These are phyloP conservation scores for Oeneis ivallda DNA, from an alignment of 2,888 invertebrate genomes.

Conservation along the genomic window DNA sequence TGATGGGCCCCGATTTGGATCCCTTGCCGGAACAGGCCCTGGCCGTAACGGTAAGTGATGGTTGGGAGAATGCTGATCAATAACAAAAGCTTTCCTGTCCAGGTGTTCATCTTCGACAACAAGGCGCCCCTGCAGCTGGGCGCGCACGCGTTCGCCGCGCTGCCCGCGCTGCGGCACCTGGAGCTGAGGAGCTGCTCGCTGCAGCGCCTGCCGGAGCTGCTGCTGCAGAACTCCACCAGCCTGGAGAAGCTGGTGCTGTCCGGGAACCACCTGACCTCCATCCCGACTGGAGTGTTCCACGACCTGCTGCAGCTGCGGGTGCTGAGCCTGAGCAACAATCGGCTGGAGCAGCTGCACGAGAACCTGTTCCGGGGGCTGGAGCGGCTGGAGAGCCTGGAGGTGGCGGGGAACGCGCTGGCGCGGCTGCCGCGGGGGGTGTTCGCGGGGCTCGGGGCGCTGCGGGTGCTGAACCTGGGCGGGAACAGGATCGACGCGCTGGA, in stretches of 20 bases:
- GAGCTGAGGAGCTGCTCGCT: slow-evolving; percentile 43
- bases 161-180: slow-evolving; percentile 39
- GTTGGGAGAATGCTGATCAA: too few relatives aligned
- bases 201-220: slow-evolving; percentile 29
- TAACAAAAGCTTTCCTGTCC: neutral
- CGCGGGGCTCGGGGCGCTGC: too few relatives aligned
- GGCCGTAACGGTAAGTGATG: too few relatives aligned
- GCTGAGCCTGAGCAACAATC: slow-evolving; percentile 44
- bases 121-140: slow-evolving; percentile 18
- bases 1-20: too few relatives aligned
- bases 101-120: slow-evolving; percentile 38
- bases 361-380: slow-evolving; percentile 41
- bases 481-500: too few relatives aligned
- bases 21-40: too few relatives aligned
- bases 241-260: slow-evolving; percentile 30
- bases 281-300: neutral
- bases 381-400: slow-evolving; percentile 34
- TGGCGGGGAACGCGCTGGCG: slow-evolving; percentile 36
- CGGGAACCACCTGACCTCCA: neutral
- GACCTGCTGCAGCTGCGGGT: slow-evolving; percentile 24
- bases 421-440: neutral
- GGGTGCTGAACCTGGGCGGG: too few relatives aligned
- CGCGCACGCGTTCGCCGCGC: slow-evolving; percentile 41
- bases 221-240: slow-evolving; percentile 34
- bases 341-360: slow-evolving; percentile 34